These are phyloP conservation scores for Cynopterus brachyotis DNA, from an alignment of 2,113 vertebrate genomes.

Conservation along the genomic window DNA sequence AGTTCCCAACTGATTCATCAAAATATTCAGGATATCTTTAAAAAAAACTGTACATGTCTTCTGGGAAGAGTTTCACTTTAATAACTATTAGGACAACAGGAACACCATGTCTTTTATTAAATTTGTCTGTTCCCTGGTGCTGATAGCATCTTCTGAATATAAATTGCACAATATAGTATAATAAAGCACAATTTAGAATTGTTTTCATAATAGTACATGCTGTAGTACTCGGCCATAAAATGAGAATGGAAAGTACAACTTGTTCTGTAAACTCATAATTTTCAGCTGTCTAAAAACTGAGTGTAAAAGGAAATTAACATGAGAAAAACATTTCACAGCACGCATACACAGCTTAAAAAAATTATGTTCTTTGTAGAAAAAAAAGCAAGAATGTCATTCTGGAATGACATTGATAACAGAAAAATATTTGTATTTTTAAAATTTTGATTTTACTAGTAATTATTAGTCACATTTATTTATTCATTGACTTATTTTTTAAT, in stretches of 20 bases:
- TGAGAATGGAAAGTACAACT: constrained; percentile 56
- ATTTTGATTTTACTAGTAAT: constrained; percentile 1
- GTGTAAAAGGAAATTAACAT: constrained; percentile 63
- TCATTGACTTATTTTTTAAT: background rate
- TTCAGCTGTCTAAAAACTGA: background rate
- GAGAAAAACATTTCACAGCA: constrained; percentile 62
- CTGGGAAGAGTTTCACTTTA: constrained; percentile 54
- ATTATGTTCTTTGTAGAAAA: constrained; percentile 2
- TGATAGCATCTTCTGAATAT: constrained; percentile 59
- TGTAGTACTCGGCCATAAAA: constrained; percentile 62
- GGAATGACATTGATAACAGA: constrained; percentile 28
- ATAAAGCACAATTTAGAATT: constrained; percentile 60
- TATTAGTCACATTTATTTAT: background rate
- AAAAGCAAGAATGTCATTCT: background rate
- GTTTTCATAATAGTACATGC: constrained; percentile 60
- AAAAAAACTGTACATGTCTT: constrained; percentile 56
- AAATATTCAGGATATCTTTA: background rate
- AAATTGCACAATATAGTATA: constrained; percentile 70
- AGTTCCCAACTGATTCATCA: background rate
- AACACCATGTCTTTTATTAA: constrained; percentile 49
- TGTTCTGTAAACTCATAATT: constrained; percentile 67
- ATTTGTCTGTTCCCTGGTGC: constrained; percentile 64
- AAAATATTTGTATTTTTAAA: constrained; percentile 1
- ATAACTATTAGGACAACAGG: constrained; percentile 59
- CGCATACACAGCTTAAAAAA: background rate